A percentile compares a stretch with the other conserved stretches of the same genome.
Conservation (phyloP, 2,888 invertebrate species). For the Drosophila melanocephala region DNA sequence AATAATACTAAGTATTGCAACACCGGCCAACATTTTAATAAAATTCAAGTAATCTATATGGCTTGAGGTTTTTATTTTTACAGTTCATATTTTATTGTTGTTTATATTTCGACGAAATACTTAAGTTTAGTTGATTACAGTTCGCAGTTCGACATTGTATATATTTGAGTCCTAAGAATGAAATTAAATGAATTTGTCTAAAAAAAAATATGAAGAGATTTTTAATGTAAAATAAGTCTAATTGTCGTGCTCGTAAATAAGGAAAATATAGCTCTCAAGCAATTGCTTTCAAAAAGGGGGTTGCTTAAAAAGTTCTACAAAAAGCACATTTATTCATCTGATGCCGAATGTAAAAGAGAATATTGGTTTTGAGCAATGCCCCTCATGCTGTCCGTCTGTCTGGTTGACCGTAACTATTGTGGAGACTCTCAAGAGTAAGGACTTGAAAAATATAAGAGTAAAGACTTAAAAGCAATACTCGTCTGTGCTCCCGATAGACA, state of each 20-base stretch:
- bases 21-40: constrained; percentile 36
- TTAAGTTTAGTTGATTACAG: too few species aligned
- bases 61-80: not conserved
- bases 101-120: not conserved
- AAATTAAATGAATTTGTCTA: not conserved
- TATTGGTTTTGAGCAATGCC: not conserved
- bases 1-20: constrained; percentile 15
- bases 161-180: not conserved
- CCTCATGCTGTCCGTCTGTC: not conserved
- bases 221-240: not conserved
- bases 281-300: not conserved
- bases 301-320: not conserved
- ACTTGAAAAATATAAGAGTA: not conserved
- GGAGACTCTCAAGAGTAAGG: not conserved
- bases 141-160: too few species aligned
- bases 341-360: not conserved
- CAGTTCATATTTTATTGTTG: not conserved
- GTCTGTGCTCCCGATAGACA: not conserved
- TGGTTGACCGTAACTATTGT: not conserved
- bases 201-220: too few species aligned
- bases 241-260: not conserved
- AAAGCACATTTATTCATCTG: not conserved
- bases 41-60: constrained; percentile 39
- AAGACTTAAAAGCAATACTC: not conserved
- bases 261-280: not conserved